phyloP scores from a whole-genome alignment of 2,113 vertebrate species.

The Myotis brandtii region DNA sequence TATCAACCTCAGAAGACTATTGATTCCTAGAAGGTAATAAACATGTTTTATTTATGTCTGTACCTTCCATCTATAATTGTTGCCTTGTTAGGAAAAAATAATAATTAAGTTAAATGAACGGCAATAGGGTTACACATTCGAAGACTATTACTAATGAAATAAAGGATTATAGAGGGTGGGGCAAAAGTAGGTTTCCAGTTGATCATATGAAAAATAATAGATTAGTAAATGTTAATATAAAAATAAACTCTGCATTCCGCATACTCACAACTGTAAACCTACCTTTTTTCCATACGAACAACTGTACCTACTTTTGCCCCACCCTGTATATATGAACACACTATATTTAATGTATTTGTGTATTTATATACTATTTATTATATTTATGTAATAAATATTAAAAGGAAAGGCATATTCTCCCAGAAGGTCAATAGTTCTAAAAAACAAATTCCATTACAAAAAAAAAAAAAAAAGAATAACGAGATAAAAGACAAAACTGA shows the following conservation, averaged over 20 bases:
- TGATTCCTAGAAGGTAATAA: conserved; percentile 20
- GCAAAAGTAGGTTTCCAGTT: neutral
- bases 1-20: neutral
- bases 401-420: conserved; percentile 19
- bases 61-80: neutral
- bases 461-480: conserved; percentile 52
- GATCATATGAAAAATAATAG: neutral
- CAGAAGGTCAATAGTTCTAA: conserved; percentile 33
- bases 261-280: neutral
- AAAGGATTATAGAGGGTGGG: neutral
- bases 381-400: neutral
- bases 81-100: neutral
- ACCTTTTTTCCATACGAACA: neutral
- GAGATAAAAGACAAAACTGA: conserved; percentile 63
- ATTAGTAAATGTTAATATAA: neutral
- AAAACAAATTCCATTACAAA: conserved; percentile 34
- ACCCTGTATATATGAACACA: neutral
- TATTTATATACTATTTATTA: neutral
- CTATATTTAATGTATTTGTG: neutral
- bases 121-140: neutral
- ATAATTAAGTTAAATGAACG: conserved; percentile 22
- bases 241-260: neutral
- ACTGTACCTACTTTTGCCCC: neutral
- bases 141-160: conserved; percentile 43
- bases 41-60: neutral